Evolutionary conservation across 2,797 vertebrate species (phyloP).

Genomic region (Zonotrichia albicollis): DNA sequence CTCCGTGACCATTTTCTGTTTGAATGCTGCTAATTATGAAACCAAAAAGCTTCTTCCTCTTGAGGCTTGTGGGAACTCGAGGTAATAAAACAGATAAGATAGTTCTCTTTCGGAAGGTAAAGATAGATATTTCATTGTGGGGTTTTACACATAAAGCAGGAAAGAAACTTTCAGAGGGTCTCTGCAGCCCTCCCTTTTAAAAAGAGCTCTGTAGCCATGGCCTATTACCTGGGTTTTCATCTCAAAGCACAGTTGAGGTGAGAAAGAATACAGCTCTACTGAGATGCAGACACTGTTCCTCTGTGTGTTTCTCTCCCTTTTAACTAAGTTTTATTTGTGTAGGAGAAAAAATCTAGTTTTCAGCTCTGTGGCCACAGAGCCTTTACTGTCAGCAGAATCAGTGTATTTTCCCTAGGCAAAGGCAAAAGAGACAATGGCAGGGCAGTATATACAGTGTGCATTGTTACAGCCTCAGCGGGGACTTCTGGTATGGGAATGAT

Average conservation of each 20-base stretch:
- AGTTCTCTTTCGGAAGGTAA: not conserved
- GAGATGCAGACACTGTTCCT: not conserved
- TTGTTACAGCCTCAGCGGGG: conserved; percentile 42
- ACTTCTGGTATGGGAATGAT: conserved; percentile 35
- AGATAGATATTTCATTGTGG: not conserved
- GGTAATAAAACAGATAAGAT: not conserved
- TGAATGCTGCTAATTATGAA: not conserved
- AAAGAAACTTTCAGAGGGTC: not conserved
- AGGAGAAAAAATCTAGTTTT: conserved; percentile 29
- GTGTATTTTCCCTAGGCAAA: conserved; percentile 48
- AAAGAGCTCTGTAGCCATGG: not conserved
- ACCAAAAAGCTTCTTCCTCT: not conserved
- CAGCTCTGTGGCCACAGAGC: not conserved
- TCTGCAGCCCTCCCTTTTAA: not conserved
- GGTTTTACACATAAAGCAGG: not conserved
- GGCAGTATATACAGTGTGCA: not conserved
- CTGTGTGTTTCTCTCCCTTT: not conserved
- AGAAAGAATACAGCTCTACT: not conserved
- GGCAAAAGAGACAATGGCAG: conserved; percentile 28
- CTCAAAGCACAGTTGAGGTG: not conserved
- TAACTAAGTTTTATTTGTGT: not conserved
- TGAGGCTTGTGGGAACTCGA: not conserved
- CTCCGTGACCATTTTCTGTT: not conserved
- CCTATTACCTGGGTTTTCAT: not conserved
- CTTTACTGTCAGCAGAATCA: conserved; percentile 24